A percentile compares a stretch with the other conserved stretches of the same genome.
Conservation (phyloP, 2,797 vertebrate genomes). For the Enteromius mattozi region DNA sequence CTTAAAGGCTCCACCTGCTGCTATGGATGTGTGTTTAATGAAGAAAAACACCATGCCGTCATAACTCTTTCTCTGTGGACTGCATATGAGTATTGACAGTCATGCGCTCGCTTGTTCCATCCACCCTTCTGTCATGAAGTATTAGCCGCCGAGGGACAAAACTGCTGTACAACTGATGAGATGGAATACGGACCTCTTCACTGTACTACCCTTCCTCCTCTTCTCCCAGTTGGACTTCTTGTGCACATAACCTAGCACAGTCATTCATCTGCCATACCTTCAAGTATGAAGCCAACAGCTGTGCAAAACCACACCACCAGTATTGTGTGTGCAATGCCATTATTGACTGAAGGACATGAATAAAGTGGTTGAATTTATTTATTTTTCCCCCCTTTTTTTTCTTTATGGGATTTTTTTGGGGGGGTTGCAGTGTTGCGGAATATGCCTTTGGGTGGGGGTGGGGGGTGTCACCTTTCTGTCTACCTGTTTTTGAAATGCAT, state of each 20-base stretch:
- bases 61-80: constrained; percentile 74
- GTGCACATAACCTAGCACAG: constrained; percentile 68
- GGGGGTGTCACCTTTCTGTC: constrained; percentile 42
- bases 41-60: constrained; percentile 61
- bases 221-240: constrained; percentile 73
- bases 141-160: constrained; percentile 67
- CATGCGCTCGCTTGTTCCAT: constrained; percentile 71
- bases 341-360: constrained; percentile 76
- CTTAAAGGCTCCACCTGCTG: constrained; percentile 81
- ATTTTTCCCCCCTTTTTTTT: constrained; percentile 49
- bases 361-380: constrained; percentile 62
- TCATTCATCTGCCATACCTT: constrained; percentile 63
- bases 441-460: constrained; percentile 51
- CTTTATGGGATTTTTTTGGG: constrained; percentile 17
- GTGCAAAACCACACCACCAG: constrained; percentile 76
- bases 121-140: constrained; percentile 64
- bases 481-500: constrained; percentile 50
- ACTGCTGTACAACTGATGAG: constrained; percentile 71
- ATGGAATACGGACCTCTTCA: constrained; percentile 82
- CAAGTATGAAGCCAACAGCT: constrained; percentile 68
- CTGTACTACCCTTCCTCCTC: constrained; percentile 71
- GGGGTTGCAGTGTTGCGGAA: constrained; percentile 52
- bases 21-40: constrained; percentile 79
- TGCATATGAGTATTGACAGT: constrained; percentile 67
- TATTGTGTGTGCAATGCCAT: constrained; percentile 76